Evolutionary conservation across 2,113 vertebrate species (phyloP).

Genomic region (Muscicapa adusta): DNA sequence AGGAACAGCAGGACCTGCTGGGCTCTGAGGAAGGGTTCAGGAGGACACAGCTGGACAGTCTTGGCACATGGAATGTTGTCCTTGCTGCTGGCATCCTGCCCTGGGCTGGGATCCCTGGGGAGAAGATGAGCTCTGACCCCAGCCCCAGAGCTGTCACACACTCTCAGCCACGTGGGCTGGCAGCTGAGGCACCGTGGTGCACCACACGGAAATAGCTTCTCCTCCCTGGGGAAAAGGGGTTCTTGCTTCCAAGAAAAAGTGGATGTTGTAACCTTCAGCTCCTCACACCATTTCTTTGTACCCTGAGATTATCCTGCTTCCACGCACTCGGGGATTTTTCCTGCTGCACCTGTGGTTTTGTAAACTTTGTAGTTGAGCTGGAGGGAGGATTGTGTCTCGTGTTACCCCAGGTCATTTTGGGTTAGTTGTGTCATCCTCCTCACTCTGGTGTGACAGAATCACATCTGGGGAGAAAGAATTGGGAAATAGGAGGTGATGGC

Average conservation of each 20-base stretch:
- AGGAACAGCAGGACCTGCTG: background rate
- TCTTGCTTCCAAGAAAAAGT: background rate
- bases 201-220: background rate
- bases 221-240: background rate
- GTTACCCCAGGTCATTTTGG: background rate
- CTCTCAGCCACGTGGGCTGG: background rate
- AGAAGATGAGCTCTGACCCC: background rate
- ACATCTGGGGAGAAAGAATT: background rate
- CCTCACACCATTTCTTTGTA: background rate
- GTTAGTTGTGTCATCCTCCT: background rate
- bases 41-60: background rate
- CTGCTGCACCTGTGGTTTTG: background rate
- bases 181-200: background rate
- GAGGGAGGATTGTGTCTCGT: background rate
- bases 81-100: background rate
- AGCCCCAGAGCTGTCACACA: accelerated
- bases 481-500: background rate
- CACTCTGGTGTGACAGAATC: background rate
- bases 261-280: background rate
- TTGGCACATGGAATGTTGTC: accelerated
- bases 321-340: background rate
- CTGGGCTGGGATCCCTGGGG: background rate
- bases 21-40: background rate
- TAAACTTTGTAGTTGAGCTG: background rate
- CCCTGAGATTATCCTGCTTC: background rate